A percentile compares a stretch with the other conserved stretches of the same genome.
Conservation (phyloP, 2,888 invertebrate species). For the Ennomos quercinarius region DNA sequence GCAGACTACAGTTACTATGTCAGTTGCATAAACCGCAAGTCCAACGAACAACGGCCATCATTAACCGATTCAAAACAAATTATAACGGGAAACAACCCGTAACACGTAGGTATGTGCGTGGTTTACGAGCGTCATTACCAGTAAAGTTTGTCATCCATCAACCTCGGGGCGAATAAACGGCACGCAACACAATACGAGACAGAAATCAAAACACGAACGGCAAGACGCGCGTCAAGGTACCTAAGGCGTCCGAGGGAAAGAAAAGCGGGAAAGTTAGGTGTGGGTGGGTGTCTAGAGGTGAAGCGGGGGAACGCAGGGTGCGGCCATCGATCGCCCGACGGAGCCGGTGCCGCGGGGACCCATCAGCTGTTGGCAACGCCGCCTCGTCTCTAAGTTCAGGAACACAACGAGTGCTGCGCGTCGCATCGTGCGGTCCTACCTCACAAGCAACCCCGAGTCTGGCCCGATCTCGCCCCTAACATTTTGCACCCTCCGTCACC, state of each 20-base stretch:
- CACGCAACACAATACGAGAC: conserved; percentile 41
- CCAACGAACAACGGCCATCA: conserved; percentile 24
- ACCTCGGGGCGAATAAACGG: conserved; percentile 48
- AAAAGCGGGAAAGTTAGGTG: conserved; percentile 79
- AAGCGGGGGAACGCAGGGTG: conserved; percentile 66
- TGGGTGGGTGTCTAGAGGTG: conserved; percentile 64
- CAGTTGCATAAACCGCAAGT: conserved; percentile 21
- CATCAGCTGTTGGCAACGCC: conserved; percentile 75
- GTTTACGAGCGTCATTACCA: conserved; percentile 35
- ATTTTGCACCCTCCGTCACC: conserved; percentile 35
- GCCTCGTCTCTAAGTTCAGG: conserved; percentile 43
- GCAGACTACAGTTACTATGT: conserved; percentile 12
- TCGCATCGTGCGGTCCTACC: conserved; percentile 34
- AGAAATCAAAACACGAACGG: conserved; percentile 54
- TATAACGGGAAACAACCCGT: conserved; percentile 33
- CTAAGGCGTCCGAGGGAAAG: conserved; percentile 63
- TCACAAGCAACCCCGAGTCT: conserved; percentile 34
- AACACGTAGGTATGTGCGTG: conserved; percentile 28
- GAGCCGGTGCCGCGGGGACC: conserved; percentile 60
- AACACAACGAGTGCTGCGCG: conserved; percentile 31
- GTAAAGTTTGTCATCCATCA: conserved; percentile 57
- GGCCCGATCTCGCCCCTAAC: conserved; percentile 37
- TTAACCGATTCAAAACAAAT: conserved; percentile 34
- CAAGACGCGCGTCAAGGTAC: conserved; percentile 47
- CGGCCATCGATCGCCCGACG: conserved; percentile 77